Conservation (phyloP, 2,888 invertebrate genomes). For the Dynastes tityus region DNA sequence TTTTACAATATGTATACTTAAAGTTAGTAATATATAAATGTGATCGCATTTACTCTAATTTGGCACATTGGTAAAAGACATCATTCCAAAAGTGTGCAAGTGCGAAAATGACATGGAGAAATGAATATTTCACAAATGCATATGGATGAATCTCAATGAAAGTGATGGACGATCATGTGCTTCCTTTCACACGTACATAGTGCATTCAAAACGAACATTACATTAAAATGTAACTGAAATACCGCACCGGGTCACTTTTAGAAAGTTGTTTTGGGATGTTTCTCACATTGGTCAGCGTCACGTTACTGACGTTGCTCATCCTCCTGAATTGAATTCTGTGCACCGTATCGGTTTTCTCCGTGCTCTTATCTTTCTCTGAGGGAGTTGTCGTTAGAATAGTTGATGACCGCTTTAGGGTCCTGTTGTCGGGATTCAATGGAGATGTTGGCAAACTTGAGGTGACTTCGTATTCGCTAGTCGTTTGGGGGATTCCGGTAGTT, state of each 20-base stretch:
- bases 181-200: background rate
- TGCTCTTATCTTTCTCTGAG: constrained; percentile 64
- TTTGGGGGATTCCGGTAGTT: constrained; percentile 55
- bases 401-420: constrained; percentile 70
- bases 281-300: constrained; percentile 79
- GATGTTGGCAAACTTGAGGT: constrained; percentile 63
- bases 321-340: constrained; percentile 60
- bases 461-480: constrained; percentile 63
- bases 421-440: constrained; percentile 60
- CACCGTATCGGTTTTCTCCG: constrained; percentile 61
- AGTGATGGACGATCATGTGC: background rate
- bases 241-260: constrained; percentile 70
- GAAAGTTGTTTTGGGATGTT: constrained; percentile 61
- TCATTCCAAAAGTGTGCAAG: constrained; percentile 64
- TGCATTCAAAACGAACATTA: background rate
- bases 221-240: constrained; percentile 51
- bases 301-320: constrained; percentile 73
- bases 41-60: too few species aligned
- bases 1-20: too few species aligned
- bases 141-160: background rate
- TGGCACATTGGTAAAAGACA: constrained; percentile 40
- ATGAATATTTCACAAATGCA: background rate
- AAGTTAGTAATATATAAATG: too few species aligned
- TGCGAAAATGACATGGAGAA: constrained; percentile 55
- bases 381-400: constrained; percentile 63